Conservation (phyloP, 2,113 vertebrate genomes). For the Microtus ochrogaster region DNA sequence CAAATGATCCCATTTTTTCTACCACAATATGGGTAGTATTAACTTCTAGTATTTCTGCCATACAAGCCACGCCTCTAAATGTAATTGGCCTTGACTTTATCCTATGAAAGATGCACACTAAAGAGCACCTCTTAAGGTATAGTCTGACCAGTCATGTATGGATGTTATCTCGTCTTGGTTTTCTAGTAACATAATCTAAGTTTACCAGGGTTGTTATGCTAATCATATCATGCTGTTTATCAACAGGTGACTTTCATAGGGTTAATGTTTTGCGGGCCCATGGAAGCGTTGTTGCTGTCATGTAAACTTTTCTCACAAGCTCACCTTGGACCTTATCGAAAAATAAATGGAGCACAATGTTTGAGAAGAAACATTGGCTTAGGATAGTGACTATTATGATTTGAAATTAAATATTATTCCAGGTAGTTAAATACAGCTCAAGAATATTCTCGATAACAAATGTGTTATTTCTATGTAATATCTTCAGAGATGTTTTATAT, state of each 20-base stretch:
- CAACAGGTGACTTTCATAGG: background rate
- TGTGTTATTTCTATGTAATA: background rate
- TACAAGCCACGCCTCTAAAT: background rate
- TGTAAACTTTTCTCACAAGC: background rate
- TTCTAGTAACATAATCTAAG: conserved; percentile 9
- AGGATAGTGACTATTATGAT: background rate
- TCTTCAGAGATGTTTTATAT: background rate
- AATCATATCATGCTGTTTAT: background rate
- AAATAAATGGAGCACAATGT: background rate
- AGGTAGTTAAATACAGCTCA: conserved; percentile 1
- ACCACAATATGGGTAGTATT: background rate
- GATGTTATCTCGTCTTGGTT: background rate
- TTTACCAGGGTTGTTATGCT: background rate
- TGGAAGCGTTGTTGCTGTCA: background rate
- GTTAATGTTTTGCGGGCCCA: background rate
- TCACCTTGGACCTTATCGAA: background rate
- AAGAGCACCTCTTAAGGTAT: background rate
- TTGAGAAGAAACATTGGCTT: conserved; percentile 5
- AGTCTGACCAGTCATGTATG: background rate
- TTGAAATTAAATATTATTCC: conserved; percentile 21
- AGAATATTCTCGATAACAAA: background rate
- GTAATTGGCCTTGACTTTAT: background rate
- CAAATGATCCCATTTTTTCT: conserved; percentile 14
- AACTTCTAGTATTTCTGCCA: background rate
- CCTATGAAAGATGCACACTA: background rate